phyloP scores from a whole-genome alignment of 2,888 invertebrate species.

The Corbicula japonica region DNA sequence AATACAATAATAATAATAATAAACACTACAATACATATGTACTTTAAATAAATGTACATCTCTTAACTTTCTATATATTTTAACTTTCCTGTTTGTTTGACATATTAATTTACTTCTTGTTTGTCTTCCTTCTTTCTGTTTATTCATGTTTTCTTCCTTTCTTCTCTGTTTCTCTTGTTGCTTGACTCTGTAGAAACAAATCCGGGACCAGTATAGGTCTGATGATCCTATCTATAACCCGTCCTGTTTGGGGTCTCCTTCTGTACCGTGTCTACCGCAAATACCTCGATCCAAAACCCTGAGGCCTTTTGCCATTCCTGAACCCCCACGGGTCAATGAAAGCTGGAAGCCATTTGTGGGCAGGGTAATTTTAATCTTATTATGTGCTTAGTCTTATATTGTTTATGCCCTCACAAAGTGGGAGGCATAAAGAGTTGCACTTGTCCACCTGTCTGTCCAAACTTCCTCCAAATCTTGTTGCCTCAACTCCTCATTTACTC shows the following conservation, averaged over 20 bases:
- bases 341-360: constrained; percentile 56
- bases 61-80: background rate
- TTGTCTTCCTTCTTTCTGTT: background rate
- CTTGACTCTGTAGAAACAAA: constrained; percentile 30
- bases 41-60: background rate
- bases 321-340: constrained; percentile 56
- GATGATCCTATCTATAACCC: constrained; percentile 5
- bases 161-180: constrained; percentile 26
- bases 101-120: background rate
- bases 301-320: constrained; percentile 51
- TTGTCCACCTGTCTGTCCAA: too few species aligned
- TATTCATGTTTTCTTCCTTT: constrained; percentile 11
- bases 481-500: too few species aligned
- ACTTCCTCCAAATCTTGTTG: too few species aligned
- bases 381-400: too few species aligned
- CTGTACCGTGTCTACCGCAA: constrained; percentile 36
- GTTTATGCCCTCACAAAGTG: too few species aligned
- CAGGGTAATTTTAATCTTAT: constrained; percentile 42
- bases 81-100: background rate
- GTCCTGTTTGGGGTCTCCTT: background rate
- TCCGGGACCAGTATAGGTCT: constrained; percentile 21
- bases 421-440: too few species aligned
- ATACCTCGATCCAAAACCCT: constrained; percentile 44
- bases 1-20: too few species aligned
- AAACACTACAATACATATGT: too few species aligned